phyloP scores from a whole-genome alignment of 2,888 invertebrate species.

The Helobdella robusta region DNA sequence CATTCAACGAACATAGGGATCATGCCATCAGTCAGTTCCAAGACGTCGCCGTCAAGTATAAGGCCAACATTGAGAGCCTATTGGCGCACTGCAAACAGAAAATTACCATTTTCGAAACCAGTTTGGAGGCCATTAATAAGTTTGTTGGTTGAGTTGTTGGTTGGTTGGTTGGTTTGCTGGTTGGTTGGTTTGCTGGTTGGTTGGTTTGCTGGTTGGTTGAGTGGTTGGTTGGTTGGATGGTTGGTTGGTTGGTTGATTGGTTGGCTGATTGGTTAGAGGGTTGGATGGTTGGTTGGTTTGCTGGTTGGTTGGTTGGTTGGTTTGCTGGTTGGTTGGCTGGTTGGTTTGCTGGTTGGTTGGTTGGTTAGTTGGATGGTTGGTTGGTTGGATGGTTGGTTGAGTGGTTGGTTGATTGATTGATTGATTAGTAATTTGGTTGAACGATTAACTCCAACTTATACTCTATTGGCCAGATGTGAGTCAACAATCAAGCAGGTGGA shows the following conservation, averaged over 20 bases:
- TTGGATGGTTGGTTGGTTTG: neutral
- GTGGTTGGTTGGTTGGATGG: neutral
- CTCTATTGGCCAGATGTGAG: slow-evolving; percentile 40
- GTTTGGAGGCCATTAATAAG: slow-evolving; percentile 35
- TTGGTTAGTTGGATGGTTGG: neutral
- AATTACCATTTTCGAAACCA: slow-evolving; percentile 43
- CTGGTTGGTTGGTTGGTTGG: neutral
- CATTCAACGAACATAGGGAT: slow-evolving; percentile 46
- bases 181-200: neutral
- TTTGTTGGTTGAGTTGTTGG: too few species aligned
- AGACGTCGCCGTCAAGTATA: slow-evolving; percentile 47
- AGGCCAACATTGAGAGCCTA: slow-evolving; percentile 45
- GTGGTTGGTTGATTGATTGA: neutral
- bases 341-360: too few species aligned
- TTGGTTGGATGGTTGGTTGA: neutral
- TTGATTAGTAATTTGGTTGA: neutral
- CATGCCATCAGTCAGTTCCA: slow-evolving; percentile 35
- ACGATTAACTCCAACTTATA: neutral
- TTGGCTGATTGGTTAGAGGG: neutral
- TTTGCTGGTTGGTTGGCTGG: neutral
- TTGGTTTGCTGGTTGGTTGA: neutral
- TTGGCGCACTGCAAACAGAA: slow-evolving; percentile 44
- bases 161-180: neutral
- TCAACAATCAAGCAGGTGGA: slow-evolving; percentile 45
- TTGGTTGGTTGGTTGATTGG: neutral